These are phyloP conservation scores for Lathamus discolor DNA, from an alignment of 2,113 vertebrate genomes.

Conservation along the genomic window DNA sequence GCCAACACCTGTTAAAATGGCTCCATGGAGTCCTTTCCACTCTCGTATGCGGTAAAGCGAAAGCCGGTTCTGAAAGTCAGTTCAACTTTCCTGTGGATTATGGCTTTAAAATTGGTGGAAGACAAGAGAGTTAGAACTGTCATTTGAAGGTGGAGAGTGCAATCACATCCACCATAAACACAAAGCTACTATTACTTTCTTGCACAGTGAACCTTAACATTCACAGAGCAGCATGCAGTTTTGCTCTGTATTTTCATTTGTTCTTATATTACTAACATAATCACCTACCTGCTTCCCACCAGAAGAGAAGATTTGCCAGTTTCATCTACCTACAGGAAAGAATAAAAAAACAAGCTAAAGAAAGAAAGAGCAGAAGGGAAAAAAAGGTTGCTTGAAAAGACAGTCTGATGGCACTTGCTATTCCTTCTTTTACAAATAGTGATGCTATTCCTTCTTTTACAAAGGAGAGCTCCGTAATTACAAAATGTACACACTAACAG, in stretches of 20 bases:
- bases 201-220: background rate
- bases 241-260: background rate
- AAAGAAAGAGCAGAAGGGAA: background rate
- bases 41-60: background rate
- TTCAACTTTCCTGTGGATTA: background rate
- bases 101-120: background rate
- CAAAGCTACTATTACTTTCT: background rate
- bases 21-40: background rate
- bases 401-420: background rate
- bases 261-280: background rate
- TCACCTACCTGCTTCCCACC: background rate
- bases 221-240: background rate
- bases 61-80: background rate
- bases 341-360: background rate
- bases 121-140: background rate
- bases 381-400: background rate
- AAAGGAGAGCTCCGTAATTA: background rate
- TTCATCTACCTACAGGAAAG: background rate
- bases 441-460: background rate
- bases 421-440: background rate
- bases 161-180: background rate
- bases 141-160: background rate
- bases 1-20: background rate
- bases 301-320: background rate
- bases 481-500: background rate